These are phyloP conservation scores for Dromius quadrimaculatus DNA, from an alignment of 2,888 invertebrate genomes.

Conservation along the genomic window DNA sequence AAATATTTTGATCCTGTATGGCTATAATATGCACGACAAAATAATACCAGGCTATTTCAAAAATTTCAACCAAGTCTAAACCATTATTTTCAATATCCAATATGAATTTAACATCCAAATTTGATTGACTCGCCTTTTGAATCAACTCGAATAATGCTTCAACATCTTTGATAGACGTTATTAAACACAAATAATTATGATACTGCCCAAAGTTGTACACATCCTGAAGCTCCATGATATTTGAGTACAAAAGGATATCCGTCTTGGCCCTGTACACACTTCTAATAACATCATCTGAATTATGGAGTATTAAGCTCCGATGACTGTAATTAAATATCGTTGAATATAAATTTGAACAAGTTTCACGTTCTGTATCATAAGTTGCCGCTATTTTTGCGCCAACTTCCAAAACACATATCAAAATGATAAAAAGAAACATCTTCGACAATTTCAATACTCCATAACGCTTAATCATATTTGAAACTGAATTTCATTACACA, in stretches of 20 bases:
- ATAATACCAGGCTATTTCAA: constrained; percentile 9
- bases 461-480: too few relatives aligned
- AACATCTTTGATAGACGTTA: not conserved
- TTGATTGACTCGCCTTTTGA: not conserved
- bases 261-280: not conserved
- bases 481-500: too few relatives aligned
- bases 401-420: too few relatives aligned
- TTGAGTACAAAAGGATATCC: not conserved
- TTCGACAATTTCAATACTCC: too few relatives aligned
- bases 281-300: not conserved
- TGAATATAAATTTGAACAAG: constrained; percentile 6
- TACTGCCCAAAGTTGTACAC: not conserved
- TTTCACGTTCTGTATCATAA: not conserved
- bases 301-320: not conserved
- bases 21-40: constrained; percentile 1
- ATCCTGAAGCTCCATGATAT: not conserved
- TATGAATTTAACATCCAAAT: constrained; percentile 4
- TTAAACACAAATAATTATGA: not conserved
- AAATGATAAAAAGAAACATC: too few relatives aligned
- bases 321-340: not conserved
- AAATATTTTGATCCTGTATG: not conserved
- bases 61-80: not conserved
- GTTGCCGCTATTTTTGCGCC: not conserved
- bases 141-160: not conserved
- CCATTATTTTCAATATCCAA: constrained; percentile 1